Evolutionary conservation across 2,888 invertebrate species (phyloP), one percentile per base, ranked within the genome.

Genomic region (Odontothrips loti): DNA sequence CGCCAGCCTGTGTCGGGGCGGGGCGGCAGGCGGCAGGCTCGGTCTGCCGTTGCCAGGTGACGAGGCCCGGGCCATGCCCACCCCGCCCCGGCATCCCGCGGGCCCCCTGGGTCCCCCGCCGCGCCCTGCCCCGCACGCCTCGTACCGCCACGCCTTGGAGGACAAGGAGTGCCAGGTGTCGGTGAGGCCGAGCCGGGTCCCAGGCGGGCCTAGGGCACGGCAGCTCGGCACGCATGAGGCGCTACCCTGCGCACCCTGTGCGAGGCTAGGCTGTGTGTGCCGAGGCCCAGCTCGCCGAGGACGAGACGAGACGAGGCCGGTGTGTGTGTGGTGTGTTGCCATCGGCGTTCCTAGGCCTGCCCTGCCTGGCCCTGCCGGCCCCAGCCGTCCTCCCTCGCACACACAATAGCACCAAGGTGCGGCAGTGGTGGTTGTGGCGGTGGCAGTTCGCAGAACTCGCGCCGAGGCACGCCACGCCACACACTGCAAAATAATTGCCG

Each of bases 401-500:
- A 75, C 68, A 75, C 68, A 75, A 75, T 75, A 75, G 68, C 68
- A 12, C 68, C 68, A 23, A 23, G 9, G 58, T 4, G 23, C 12
- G 12, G 23, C 68, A 17, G 58, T 6, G 58, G 20, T 58, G 58
- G n/a, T 15, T 11, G n/a, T 23, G 23, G 68, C 27, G 23, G 68
- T 2, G 68, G 23, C 68, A 12, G 68, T 75, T 75, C 68, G 68
- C 68, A 75, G 68, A 75, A 75, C 58, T 75, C 68, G 68, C 23
- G 27, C 34, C 34, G 34, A 43, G 34, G 34, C 34, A 43, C 58
- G 51, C 58, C 12, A n/a, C n/a, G 58, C 58, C 68, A 27, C 68
- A 75, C 68, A 75, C 68, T 75, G 68, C 68, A 75, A 75, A 75
- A 75, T 75, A 75, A 75, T 75, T 75, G 68, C 68, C n/a, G 58